Conservation (phyloP, 2,797 vertebrate genomes). For the Sebastes vulpes region DNA sequence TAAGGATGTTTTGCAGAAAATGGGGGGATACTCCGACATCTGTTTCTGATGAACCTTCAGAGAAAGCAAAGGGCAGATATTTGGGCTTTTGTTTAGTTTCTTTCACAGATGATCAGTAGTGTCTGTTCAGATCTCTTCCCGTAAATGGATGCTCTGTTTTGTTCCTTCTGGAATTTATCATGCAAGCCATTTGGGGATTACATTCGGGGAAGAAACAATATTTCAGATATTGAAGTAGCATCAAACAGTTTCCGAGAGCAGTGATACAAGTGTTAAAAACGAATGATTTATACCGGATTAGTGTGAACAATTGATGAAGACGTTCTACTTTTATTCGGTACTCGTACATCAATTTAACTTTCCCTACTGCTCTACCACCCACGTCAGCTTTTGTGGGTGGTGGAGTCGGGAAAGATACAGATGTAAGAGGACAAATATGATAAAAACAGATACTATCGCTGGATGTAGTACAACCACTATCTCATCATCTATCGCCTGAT, state of each 20-base stretch:
- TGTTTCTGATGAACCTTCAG: slow-evolving; percentile 65
- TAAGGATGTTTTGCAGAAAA: slow-evolving; percentile 45
- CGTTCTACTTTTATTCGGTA: background rate
- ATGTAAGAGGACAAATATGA: background rate
- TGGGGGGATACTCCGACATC: slow-evolving; percentile 52
- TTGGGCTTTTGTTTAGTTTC: slow-evolving; percentile 42
- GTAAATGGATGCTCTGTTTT: slow-evolving; percentile 64
- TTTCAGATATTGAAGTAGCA: slow-evolving; percentile 45
- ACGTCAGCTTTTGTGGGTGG: background rate
- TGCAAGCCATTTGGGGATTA: slow-evolving; percentile 33
- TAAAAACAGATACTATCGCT: background rate
- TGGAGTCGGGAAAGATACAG: background rate
- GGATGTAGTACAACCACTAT: background rate
- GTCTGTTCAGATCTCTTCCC: slow-evolving; percentile 60
- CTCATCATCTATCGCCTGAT: slow-evolving; percentile 55
- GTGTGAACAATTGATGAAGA: background rate
- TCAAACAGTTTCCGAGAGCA: slow-evolving; percentile 18
- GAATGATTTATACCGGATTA: background rate
- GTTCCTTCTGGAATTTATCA: slow-evolving; percentile 62
- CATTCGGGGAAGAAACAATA: slow-evolving; percentile 35
- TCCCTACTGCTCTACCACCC: background rate
- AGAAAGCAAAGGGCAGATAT: slow-evolving; percentile 53
- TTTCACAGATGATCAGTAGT: slow-evolving; percentile 57
- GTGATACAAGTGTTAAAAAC: slow-evolving; percentile 21
- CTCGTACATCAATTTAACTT: background rate